Percentiles rank a stretch among this genome's conserved stretches.
Evolutionary conservation across 1,140 invertebrate genomes (phyloP).

Genomic region (Drosophila obscura): DNA sequence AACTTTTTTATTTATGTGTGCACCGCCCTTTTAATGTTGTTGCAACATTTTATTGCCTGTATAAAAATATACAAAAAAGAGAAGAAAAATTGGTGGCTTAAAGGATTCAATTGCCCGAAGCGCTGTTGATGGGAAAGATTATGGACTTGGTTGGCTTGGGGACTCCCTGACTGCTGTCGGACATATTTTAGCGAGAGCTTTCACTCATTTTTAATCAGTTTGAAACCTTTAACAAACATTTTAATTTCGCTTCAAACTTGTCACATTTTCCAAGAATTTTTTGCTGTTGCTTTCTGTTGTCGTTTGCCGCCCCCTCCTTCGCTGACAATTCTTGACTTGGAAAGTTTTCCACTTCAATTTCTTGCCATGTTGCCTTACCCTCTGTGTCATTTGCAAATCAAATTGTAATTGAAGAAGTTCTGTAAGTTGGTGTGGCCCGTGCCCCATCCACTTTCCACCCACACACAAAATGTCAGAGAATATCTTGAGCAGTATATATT

Average conservation of each 20-base stretch:
- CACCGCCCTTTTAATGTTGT: constrained; percentile 76
- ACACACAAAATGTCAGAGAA: constrained; percentile 33
- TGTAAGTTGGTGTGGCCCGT: constrained; percentile 15
- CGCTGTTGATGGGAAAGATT: constrained; percentile 8
- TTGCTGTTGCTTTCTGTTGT: neutral
- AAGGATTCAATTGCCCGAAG: constrained; percentile 38
- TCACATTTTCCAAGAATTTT: constrained; percentile 19
- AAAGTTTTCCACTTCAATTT: constrained; percentile 62
- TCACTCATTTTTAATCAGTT: constrained; percentile 43
- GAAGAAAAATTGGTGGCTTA: constrained; percentile 22
- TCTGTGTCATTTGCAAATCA: constrained; percentile 74
- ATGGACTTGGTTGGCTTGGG: neutral
- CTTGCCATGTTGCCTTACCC: constrained; percentile 53
- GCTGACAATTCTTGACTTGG: constrained; percentile 13
- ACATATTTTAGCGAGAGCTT: constrained; percentile 3
- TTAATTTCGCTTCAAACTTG: constrained; percentile 46
- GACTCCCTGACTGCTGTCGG: constrained; percentile 4
- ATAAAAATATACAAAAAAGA: constrained; percentile 20
- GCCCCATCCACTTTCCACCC: neutral
- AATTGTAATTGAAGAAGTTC: constrained; percentile 76
- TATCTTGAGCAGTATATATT: constrained; percentile 50
- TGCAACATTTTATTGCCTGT: constrained; percentile 70
- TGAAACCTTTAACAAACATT: constrained; percentile 48
- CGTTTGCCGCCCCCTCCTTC: constrained; percentile 4
- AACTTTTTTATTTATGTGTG: constrained; percentile 72